These are phyloP conservation scores for Vireo altiloquus DNA, from an alignment of 2,113 vertebrate species.

Conservation along the genomic window DNA sequence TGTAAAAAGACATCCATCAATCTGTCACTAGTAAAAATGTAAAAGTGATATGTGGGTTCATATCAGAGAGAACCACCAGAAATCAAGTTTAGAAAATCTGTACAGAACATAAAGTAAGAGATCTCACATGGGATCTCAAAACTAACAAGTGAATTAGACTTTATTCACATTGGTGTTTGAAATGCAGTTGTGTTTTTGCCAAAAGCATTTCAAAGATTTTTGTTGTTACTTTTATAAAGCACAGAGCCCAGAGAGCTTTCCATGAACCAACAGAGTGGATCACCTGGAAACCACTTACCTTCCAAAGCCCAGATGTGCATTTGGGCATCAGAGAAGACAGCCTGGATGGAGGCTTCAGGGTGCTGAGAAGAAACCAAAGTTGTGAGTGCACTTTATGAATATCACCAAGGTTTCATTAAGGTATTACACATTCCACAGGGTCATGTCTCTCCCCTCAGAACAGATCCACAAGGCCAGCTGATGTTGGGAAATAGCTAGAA, in stretches of 20 bases:
- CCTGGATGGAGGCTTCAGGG: slow-evolving; percentile 94
- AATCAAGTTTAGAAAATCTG: not conserved
- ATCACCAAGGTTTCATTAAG: not conserved
- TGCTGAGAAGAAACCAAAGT: slow-evolving; percentile 76
- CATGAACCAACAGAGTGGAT: not conserved
- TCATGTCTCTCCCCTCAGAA: not conserved
- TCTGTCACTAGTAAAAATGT: not conserved
- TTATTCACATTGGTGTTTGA: not conserved
- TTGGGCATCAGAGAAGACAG: slow-evolving; percentile 91
- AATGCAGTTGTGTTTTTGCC: not conserved
- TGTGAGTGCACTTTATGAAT: not conserved
- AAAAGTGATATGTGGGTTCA: not conserved
- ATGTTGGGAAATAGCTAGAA: not conserved
- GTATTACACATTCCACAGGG: not conserved
- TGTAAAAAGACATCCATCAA: not conserved
- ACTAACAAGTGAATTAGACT: not conserved
- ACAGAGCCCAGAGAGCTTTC: not conserved
- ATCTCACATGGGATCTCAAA: not conserved
- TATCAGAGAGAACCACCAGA: not conserved
- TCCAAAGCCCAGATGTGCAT: slow-evolving; percentile 98
- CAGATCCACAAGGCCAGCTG: not conserved
- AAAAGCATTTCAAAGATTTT: not conserved
- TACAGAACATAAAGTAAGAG: not conserved
- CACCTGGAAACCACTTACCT: slow-evolving; percentile 76
- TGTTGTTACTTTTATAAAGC: not conserved